Conservation (phyloP, 1,140 invertebrate genomes). For the Drosophila lacertosa region DNA sequence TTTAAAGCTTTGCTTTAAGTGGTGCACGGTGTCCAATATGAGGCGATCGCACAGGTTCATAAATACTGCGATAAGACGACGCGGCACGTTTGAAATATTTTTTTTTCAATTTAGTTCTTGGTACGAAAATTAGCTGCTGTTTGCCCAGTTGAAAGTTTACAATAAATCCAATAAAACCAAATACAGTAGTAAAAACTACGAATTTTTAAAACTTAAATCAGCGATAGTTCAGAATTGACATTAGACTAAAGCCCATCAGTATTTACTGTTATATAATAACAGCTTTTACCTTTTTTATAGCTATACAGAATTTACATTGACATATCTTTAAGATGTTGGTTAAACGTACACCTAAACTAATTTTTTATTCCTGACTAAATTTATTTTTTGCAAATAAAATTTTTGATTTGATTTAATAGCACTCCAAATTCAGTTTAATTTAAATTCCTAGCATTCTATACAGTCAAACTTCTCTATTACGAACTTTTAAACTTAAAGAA, state of each 20-base stretch:
- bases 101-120: slow-evolving; percentile 5
- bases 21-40: slow-evolving; percentile 57
- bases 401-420: too few relatives aligned
- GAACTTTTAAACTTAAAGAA: too few relatives aligned
- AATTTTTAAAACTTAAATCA: neutral
- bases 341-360: too few relatives aligned
- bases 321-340: too few relatives aligned
- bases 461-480: too few relatives aligned
- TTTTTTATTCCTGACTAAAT: too few relatives aligned
- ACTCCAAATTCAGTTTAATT: too few relatives aligned
- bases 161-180: slow-evolving; percentile 8
- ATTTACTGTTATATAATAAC: neutral
- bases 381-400: too few relatives aligned
- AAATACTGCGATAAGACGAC: slow-evolving; percentile 77
- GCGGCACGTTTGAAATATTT: slow-evolving; percentile 80
- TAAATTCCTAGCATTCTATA: too few relatives aligned
- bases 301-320: too few relatives aligned
- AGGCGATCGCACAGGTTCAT: slow-evolving; percentile 53
- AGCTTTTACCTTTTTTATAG: too few relatives aligned
- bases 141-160: neutral
- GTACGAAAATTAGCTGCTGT: neutral
- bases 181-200: slow-evolving; percentile 10
- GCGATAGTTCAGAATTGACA: neutral
- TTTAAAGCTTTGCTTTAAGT: slow-evolving; percentile 58
- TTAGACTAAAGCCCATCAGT: neutral